Evolutionary conservation across 1,140 invertebrate genomes (phyloP).

Genomic region (Scaptomyza pallida): DNA sequence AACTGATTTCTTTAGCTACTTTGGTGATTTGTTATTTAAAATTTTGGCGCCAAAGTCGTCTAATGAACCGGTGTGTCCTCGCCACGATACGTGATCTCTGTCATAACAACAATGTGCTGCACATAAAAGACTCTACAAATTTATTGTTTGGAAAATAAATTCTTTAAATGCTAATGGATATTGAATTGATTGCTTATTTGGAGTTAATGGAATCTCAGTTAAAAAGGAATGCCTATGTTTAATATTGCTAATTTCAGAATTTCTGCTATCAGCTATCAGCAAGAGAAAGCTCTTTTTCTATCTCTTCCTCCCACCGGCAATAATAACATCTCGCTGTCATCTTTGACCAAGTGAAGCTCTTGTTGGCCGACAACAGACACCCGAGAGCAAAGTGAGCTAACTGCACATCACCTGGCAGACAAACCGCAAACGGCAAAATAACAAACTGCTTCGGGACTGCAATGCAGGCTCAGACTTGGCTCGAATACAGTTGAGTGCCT

Average conservation of each 20-base stretch:
- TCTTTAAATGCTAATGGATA: background rate
- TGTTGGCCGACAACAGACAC: constrained; percentile 22
- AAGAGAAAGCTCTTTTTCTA: background rate
- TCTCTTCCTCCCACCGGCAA: background rate
- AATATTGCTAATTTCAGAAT: too few species aligned
- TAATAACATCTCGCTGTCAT: constrained; percentile 29
- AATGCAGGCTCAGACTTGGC: constrained; percentile 4
- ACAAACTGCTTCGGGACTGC: constrained; percentile 20
- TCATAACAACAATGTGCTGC: background rate
- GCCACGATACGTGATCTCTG: constrained; percentile 20
- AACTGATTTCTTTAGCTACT: constrained; percentile 24
- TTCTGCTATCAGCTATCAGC: background rate
- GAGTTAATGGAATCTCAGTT: too few species aligned
- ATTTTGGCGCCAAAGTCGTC: constrained; percentile 48
- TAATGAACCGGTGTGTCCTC: constrained; percentile 50
- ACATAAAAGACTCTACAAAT: background rate
- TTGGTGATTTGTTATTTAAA: constrained; percentile 1
- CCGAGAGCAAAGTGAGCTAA: constrained; percentile 34
- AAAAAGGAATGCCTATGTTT: too few species aligned
- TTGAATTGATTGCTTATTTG: background rate
- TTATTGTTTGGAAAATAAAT: background rate
- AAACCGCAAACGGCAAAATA: constrained; percentile 53
- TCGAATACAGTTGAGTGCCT: constrained; percentile 71
- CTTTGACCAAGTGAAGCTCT: constrained; percentile 29
- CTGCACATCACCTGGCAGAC: constrained; percentile 65